phyloP scores from a whole-genome alignment of 2,797 vertebrate genomes.

The Coluber constrictor region DNA sequence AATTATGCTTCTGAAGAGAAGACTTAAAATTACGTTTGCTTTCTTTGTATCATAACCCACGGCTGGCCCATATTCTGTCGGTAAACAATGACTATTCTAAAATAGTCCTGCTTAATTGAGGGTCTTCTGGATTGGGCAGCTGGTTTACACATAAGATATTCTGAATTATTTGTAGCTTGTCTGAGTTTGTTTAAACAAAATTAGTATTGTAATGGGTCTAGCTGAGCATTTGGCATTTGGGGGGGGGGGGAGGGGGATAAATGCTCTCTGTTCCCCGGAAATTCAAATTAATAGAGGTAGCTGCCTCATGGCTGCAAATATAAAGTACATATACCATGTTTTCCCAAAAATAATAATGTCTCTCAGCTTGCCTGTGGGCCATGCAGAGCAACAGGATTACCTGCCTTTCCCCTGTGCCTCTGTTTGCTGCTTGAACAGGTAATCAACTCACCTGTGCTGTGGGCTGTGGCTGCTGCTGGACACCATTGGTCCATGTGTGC shows the following conservation, averaged over 20 bases:
- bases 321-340: not conserved
- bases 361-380: no score
- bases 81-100: not conserved
- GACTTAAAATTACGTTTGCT: not conserved
- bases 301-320: not conserved
- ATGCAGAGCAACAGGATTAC: fast-evolving
- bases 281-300: not conserved
- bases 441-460: no score
- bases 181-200: not conserved
- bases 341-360: no score
- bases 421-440: no score
- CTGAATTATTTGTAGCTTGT: not conserved
- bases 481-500: no score
- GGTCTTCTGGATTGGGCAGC: not conserved
- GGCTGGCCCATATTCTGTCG: not conserved
- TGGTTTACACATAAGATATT: not conserved
- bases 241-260: not conserved
- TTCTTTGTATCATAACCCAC: not conserved
- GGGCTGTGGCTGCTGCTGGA: no score
- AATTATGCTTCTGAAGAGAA: not conserved
- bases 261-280: not conserved
- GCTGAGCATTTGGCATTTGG: not conserved
- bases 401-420: no score
- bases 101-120: not conserved
- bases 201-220: not conserved